These are phyloP conservation scores for Incurvaria masculella DNA, from an alignment of 2,888 invertebrate species.

Conservation along the genomic window DNA sequence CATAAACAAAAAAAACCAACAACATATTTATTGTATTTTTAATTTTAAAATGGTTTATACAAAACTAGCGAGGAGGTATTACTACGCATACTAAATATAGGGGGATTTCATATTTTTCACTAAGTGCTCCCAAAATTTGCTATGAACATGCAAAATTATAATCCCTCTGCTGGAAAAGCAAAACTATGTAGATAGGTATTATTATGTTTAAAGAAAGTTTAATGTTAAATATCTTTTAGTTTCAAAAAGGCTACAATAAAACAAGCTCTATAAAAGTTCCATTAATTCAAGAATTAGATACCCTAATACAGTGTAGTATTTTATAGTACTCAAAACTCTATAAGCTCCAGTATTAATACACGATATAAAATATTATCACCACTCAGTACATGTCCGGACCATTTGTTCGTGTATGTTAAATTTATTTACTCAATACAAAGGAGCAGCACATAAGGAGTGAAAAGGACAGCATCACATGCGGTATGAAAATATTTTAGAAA, in stretches of 20 bases:
- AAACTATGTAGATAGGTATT: no score
- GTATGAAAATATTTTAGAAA: neutral
- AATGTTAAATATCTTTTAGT: neutral
- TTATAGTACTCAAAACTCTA: neutral
- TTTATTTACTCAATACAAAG: neutral
- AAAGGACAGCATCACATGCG: neutral
- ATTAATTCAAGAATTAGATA: neutral
- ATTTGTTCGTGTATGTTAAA: neutral
- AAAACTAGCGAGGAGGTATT: no score
- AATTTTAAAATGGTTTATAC: no score
- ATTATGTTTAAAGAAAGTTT: no score
- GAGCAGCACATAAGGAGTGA: neutral
- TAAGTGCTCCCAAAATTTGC: constrained; percentile 52
- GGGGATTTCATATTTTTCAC: constrained; percentile 11
- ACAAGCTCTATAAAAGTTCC: neutral
- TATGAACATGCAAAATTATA: constrained; percentile 27
- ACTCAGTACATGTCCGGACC: neutral
- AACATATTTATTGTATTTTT: no score
- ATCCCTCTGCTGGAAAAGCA: neutral
- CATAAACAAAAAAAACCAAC: no score
- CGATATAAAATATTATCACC: neutral
- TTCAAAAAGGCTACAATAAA: neutral
- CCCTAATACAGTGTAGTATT: neutral
- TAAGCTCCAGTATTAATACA: neutral
- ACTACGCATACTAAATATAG: neutral